Evolutionary conservation across 2,113 vertebrate species (phyloP), one percentile per base, ranked within the genome.

Genomic region (Cheirogaleus medius): DNA sequence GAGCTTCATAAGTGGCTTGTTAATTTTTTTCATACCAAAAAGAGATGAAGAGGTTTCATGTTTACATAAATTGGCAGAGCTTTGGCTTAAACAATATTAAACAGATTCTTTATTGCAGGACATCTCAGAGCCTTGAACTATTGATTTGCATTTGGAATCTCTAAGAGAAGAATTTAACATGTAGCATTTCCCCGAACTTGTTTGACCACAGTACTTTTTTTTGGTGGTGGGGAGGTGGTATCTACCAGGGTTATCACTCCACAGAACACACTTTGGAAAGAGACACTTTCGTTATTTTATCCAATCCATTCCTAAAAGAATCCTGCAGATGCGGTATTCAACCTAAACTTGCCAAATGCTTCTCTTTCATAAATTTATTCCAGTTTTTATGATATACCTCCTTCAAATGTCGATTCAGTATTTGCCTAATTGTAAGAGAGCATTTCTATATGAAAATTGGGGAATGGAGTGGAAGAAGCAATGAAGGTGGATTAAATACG

Each of bases 191-290:
- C 27, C 73, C 56, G 5, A 49, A 68, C 1, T 23, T 58, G 20
- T 4, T 11, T 73, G 74, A 47, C 15, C 34, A 29, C 2, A 10
- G 25, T 18, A 12, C n/a, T 54, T 9, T 84, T 60, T 5, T 84
- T 8, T 8, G 7, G 44, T 8, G 7, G 44, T 8, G 37, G 0
- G n/a, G 49, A 29, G 17, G 13, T 1, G 7, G 0, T 6, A 17
- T 37, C 56, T 29, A 1, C 37, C 25, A 37, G 5, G 29, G 34
- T 23, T 3, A 71, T 12, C 8, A 11, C 2, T 10, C 64, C 23
- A 68, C 0, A 3, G n/a, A 58, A 47, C n/a, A 63, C 68, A 56
- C 8, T 3, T 78, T 58, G 13, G 6, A 29, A 64, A 73, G 39
- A 0, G 2, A 0, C 14, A 5, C 5, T 29, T 15, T 37, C 39